Conservation (phyloP, 2,113 vertebrate genomes). For the Hydropotes inermis region DNA sequence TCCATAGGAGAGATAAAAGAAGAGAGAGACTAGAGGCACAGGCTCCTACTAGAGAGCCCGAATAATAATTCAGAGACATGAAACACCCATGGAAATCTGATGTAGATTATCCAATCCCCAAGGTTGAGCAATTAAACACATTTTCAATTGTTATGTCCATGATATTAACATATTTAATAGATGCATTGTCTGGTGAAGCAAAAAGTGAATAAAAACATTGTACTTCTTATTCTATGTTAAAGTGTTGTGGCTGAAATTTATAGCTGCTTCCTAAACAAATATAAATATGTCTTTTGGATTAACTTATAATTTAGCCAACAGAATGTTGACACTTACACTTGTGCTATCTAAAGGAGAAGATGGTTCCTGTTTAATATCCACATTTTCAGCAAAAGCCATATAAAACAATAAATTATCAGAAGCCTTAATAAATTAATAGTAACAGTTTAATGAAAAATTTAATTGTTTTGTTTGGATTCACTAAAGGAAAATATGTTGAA, state of each 20-base stretch:
- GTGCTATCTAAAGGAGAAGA: background rate
- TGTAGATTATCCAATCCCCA: background rate
- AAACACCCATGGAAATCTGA: background rate
- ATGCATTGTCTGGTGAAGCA: background rate
- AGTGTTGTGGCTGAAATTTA: background rate
- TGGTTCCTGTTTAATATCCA: background rate
- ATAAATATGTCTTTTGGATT: background rate
- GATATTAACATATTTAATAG: slow-evolving; percentile 22
- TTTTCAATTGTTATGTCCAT: background rate
- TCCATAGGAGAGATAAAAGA: background rate
- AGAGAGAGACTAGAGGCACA: background rate
- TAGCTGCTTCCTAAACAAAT: background rate
- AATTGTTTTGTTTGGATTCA: background rate
- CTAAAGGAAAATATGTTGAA: background rate
- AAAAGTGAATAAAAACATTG: slow-evolving; percentile 13
- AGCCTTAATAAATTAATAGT: background rate
- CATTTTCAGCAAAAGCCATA: background rate
- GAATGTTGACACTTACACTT: background rate
- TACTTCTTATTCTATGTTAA: background rate
- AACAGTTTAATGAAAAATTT: background rate
- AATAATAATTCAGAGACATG: slow-evolving; percentile 2
- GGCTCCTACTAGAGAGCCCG: background rate
- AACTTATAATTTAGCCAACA: background rate
- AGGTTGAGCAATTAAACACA: background rate
- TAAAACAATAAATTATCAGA: background rate